phyloP scores from a whole-genome alignment of 2,113 vertebrate species.

The Seriola aureovittata region DNA sequence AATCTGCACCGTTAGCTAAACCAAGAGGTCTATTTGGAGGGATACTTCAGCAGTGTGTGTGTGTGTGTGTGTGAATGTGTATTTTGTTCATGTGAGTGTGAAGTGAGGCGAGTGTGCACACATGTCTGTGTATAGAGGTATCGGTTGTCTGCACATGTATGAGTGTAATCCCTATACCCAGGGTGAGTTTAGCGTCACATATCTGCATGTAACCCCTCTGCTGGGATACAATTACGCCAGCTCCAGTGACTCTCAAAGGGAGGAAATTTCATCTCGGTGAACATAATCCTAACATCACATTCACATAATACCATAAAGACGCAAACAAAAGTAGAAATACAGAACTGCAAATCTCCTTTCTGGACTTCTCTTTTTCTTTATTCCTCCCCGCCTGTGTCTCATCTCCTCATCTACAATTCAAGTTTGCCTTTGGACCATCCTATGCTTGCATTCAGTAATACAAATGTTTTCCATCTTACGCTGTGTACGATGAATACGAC shows the following conservation, averaged over 20 bases:
- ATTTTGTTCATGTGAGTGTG: background rate
- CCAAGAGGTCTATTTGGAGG: slow-evolving; percentile 41
- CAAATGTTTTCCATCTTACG: slow-evolving; percentile 1
- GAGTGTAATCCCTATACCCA: slow-evolving; percentile 38
- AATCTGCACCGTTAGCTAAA: slow-evolving; percentile 60
- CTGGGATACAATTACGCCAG: slow-evolving; percentile 41
- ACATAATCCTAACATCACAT: slow-evolving; percentile 51
- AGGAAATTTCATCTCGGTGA: slow-evolving; percentile 29
- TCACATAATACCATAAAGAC: slow-evolving; percentile 34
- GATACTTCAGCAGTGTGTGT: slow-evolving; percentile 10
- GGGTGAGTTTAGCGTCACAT: slow-evolving; percentile 29
- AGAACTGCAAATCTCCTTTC: slow-evolving; percentile 30
- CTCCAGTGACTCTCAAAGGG: slow-evolving; percentile 6
- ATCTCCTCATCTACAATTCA: slow-evolving; percentile 26
- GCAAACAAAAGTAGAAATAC: slow-evolving; percentile 28
- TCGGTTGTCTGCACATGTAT: slow-evolving; percentile 42
- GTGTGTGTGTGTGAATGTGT: background rate
- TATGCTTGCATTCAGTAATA: slow-evolving; percentile 45
- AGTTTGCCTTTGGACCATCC: slow-evolving; percentile 42
- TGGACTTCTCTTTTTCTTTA: slow-evolving; percentile 13
- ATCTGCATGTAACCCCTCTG: slow-evolving; percentile 30
- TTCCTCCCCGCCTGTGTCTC: slow-evolving; percentile 9
- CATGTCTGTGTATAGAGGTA: background rate
- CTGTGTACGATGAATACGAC: slow-evolving; percentile 1
- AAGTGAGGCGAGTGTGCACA: background rate